Conservation (phyloP, 2,797 vertebrate genomes). For the Passerculus sandwichensis region DNA sequence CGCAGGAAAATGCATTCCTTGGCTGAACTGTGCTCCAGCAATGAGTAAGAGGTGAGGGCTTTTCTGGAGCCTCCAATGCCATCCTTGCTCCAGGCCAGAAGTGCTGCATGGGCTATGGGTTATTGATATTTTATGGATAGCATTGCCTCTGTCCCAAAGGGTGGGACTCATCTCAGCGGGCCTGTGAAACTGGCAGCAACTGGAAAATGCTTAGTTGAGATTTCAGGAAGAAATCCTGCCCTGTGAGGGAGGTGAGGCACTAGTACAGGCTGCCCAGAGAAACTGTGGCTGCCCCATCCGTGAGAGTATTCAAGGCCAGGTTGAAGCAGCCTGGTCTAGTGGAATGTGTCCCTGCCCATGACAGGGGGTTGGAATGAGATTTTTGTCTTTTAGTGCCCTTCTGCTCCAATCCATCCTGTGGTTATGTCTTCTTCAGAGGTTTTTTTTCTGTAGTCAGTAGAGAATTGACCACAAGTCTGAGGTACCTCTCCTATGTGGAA, state of each 20-base stretch:
- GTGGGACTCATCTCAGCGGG: background rate
- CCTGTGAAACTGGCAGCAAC: background rate
- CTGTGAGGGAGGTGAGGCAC: background rate
- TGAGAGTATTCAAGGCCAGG: background rate
- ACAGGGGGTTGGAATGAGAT: background rate
- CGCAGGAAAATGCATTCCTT: constrained; percentile 15
- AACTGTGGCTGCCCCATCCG: background rate
- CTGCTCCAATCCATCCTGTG: background rate
- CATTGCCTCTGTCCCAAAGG: background rate
- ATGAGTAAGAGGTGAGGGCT: background rate
- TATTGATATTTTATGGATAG: background rate
- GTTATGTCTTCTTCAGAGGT: background rate
- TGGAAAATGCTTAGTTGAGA: background rate
- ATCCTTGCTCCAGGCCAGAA: background rate
- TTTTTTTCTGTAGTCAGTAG: background rate
- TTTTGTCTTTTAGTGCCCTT: background rate
- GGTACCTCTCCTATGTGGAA: background rate
- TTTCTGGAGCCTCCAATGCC: background rate
- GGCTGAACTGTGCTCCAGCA: background rate
- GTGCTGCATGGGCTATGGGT: background rate
- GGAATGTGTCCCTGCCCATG: background rate
- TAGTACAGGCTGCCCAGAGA: background rate
- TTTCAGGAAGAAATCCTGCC: background rate
- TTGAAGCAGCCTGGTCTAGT: background rate
- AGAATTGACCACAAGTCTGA: background rate